Base-by-base conservation (phyloP, 2,888 invertebrate genomes). In the Trypoxylon attenuatum region DNA sequence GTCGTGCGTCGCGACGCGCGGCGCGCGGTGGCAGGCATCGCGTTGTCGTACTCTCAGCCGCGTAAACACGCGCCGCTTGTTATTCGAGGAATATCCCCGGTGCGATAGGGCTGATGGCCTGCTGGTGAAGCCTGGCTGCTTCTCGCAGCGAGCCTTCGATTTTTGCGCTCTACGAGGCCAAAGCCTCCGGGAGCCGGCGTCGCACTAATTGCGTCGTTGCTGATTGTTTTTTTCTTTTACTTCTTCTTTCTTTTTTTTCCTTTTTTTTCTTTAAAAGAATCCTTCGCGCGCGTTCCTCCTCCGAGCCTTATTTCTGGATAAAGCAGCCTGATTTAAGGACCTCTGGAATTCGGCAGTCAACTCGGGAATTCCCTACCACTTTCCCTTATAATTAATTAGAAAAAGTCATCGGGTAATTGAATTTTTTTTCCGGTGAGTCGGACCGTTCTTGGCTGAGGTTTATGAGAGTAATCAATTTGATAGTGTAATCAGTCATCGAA, bases 1-100 rank as follows among this genome's bases (percentile, higher is more conserved):
- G 49, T 59, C 60, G 58, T 42, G 15, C 49, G 29, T 42, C 8
- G 27, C 27, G 33, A 10, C 33, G n/a, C n/a, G 33, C 33, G 33
- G 33, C 33, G 33, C 33, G 33, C 5, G 33, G 13, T 13, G 33
- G 33, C 33, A 13, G 33, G n/a, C n/a, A n/a, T n/a, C n/a, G n/a
- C n/a, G n/a, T n/a, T n/a, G n/a, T n/a, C n/a, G n/a, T n/a, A n/a
- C n/a, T n/a, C n/a, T 49, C 41, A 46, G 21, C 43, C 21, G 50
- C 61, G 65, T 76, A 76, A 78, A 78, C 71, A 77, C 69, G n/a
- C 5, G n/a, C 73, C 71, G 56, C 49, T 80, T 80, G 76, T 78
- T 79, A 78, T 77, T 81, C 78, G 70, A 74, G 68, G 69, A 79
- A 82, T 78, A 81, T 80, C 71, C 73, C 77, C 68, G n/a, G 61